A percentile compares a stretch with the other conserved stretches of the same genome.
These are phyloP conservation scores for Raphicerus campestris DNA, from an alignment of 2,113 vertebrate species.

Conservation along the genomic window DNA sequence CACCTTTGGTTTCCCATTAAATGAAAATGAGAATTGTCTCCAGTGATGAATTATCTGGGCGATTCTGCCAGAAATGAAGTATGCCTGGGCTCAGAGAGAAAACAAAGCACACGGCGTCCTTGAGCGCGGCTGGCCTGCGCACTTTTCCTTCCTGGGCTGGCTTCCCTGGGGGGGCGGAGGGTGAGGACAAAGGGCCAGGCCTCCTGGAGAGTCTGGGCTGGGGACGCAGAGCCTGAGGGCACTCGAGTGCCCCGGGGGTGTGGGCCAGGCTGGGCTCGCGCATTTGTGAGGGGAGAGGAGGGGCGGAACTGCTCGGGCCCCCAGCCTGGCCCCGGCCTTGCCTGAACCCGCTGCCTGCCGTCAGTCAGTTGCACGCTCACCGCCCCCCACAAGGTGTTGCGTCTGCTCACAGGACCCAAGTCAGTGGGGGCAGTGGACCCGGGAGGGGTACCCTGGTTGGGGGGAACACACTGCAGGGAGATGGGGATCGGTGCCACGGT, in stretches of 20 bases:
- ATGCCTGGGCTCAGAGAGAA: neutral
- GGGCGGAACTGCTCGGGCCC: fast-evolving
- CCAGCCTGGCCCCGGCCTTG: neutral
- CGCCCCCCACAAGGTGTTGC: fast-evolving
- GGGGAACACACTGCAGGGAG: fast-evolving
- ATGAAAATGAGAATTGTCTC: neutral
- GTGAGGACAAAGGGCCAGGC: neutral
- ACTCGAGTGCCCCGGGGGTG: fast-evolving
- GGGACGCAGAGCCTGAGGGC: too few species aligned
- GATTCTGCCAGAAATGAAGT: neutral
- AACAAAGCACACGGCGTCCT: fast-evolving
- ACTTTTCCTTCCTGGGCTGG: neutral
- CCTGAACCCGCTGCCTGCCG: fast-evolving
- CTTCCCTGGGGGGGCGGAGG: fast-evolving
- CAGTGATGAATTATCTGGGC: neutral
- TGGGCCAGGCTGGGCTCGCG: fast-evolving
- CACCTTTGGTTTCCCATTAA: neutral
- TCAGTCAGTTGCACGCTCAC: fast-evolving
- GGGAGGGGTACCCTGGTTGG: fast-evolving
- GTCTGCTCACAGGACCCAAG: neutral
- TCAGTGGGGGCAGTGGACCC: fast-evolving
- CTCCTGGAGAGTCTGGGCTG: neutral
- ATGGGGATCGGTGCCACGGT: too few species aligned
- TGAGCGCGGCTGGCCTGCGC: fast-evolving
- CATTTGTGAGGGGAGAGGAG: neutral